A percentile compares a stretch with the other conserved stretches of the same genome.
Conservation (phyloP, 2,797 vertebrate genomes). For the Sebastes jordani region DNA sequence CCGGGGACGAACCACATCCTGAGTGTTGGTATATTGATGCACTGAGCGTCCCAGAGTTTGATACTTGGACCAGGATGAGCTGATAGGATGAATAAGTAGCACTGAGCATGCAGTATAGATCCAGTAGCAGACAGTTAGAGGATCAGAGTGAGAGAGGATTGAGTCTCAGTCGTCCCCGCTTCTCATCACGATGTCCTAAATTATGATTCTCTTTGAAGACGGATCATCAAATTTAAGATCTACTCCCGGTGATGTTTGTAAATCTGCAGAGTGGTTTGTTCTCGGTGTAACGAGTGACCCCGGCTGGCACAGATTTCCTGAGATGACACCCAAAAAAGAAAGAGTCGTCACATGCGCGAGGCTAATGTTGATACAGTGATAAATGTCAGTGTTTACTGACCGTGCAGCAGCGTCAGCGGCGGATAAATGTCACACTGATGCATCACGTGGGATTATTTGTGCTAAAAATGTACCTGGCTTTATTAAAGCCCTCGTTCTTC, state of each 20-base stretch:
- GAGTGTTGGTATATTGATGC: slow-evolving; percentile 41
- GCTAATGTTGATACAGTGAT: slow-evolving; percentile 47
- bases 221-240: slow-evolving; percentile 35
- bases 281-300: neutral
- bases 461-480: slow-evolving; percentile 40
- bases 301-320: neutral
- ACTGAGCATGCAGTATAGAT: slow-evolving; percentile 8
- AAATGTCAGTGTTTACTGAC: slow-evolving; percentile 63
- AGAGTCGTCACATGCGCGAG: neutral
- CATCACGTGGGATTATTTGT: slow-evolving; percentile 23
- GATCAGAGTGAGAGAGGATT: slow-evolving; percentile 32
- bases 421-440: slow-evolving; percentile 52
- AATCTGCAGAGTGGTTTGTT: slow-evolving; percentile 23
- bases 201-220: slow-evolving; percentile 59
- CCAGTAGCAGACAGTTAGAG: slow-evolving; percentile 5
- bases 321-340: slow-evolving; percentile 23
- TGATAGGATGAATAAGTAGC: slow-evolving; percentile 2
- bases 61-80: slow-evolving; percentile 9
- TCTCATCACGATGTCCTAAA: slow-evolving; percentile 11
- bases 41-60: neutral
- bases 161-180: neutral
- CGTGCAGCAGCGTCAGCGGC: slow-evolving; percentile 4
- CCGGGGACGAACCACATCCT: neutral
- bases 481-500: slow-evolving; percentile 19
- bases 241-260: neutral